These are phyloP conservation scores for Bradypus variegatus DNA, from an alignment of 2,797 vertebrate species.

Conservation along the genomic window DNA sequence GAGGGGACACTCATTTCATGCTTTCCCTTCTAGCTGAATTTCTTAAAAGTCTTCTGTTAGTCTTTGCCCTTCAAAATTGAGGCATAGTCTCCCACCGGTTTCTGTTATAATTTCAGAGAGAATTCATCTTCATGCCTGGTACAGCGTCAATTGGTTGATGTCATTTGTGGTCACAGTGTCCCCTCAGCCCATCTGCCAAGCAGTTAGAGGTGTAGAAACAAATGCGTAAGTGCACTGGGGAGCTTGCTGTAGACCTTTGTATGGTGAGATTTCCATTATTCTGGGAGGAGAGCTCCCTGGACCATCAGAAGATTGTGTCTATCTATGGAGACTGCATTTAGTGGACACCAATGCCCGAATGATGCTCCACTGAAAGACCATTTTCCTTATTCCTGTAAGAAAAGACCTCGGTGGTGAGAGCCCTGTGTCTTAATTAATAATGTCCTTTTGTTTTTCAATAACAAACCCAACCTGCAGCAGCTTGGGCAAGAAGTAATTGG, in stretches of 20 bases:
- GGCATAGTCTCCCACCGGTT: background rate
- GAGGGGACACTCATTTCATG: background rate
- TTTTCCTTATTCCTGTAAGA: background rate
- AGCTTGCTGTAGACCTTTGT: background rate
- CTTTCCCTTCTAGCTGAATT: background rate
- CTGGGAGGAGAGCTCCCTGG: background rate
- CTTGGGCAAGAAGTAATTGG: background rate
- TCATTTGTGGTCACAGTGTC: background rate
- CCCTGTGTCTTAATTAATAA: background rate
- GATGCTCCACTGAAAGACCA: background rate
- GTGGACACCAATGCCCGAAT: background rate
- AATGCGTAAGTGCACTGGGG: background rate
- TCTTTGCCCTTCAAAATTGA: background rate
- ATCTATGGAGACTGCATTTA: background rate
- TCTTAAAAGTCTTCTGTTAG: background rate
- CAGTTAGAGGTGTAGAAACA: background rate
- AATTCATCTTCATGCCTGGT: background rate
- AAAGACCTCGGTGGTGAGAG: background rate
- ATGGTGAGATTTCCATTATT: background rate
- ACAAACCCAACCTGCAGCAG: background rate
- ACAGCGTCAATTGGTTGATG: background rate
- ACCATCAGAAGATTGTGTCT: background rate
- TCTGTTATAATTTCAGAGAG: background rate
- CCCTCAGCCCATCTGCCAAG: background rate
- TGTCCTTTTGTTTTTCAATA: constrained; percentile 17